phyloP scores from a whole-genome alignment of 2,797 vertebrate genomes.

The Parauchenoglanis punctatus region DNA sequence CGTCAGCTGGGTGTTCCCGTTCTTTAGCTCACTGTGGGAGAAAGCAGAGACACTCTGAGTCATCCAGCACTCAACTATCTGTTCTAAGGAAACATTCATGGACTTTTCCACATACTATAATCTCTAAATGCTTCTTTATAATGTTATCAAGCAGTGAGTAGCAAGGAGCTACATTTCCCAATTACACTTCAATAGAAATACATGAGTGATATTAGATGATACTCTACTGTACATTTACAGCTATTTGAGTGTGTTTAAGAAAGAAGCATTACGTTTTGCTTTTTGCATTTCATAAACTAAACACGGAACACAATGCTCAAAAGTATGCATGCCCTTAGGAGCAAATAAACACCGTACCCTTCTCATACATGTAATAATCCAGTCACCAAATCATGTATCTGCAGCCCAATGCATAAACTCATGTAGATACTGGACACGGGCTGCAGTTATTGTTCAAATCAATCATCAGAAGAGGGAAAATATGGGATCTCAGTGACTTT shows the following conservation, averaged over 20 bases:
- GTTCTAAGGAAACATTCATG: neutral
- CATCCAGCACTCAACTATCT: neutral
- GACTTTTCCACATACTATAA: neutral
- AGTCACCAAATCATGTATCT: neutral
- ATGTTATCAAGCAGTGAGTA: conserved; percentile 3
- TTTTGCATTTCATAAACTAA: neutral
- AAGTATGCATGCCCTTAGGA: neutral
- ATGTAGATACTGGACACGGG: neutral
- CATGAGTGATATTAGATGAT: neutral
- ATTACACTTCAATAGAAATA: neutral
- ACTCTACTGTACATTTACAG: neutral
- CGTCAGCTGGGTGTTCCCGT: conserved; percentile 46
- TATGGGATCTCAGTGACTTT: neutral
- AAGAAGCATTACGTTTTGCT: neutral
- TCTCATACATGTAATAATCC: neutral
- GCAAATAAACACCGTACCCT: neutral
- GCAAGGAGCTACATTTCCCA: neutral
- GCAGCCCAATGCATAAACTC: neutral
- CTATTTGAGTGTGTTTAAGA: neutral
- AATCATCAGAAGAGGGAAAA: neutral
- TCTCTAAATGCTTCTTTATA: neutral
- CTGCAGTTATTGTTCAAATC: neutral
- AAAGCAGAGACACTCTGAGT: conserved; percentile 41
- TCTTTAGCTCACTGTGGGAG: conserved; percentile 58
- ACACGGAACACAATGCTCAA: neutral